phyloP scores from a whole-genome alignment of 2,113 vertebrate species.

The Melanotaenia duboulayi region DNA sequence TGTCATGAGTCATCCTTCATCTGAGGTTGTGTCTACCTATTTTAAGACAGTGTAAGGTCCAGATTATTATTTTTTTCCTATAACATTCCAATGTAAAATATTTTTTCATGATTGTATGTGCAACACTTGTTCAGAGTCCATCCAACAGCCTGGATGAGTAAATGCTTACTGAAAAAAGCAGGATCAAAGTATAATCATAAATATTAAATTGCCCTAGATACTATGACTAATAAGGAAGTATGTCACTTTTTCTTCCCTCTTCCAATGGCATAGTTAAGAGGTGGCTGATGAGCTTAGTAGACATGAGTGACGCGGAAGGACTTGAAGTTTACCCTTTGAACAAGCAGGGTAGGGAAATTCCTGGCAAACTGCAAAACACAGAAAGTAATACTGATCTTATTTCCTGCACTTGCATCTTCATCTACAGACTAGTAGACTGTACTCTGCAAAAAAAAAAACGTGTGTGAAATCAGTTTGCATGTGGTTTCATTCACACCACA shows the following conservation, averaged over 20 bases:
- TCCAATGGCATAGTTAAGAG: constrained; percentile 8
- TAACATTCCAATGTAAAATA: no score
- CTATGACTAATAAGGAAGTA: constrained; percentile 50
- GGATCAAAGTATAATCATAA: constrained; percentile 32
- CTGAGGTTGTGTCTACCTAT: no score
- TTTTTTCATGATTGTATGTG: no score
- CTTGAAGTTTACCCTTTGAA: constrained; percentile 23
- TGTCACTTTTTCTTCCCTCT: constrained; percentile 45
- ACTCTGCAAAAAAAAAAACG: constrained; percentile 15
- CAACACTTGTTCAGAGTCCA: not conserved
- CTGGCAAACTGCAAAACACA: not conserved
- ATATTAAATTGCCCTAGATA: constrained; percentile 35
- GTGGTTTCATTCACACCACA: no score
- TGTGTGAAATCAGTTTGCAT: not conserved
- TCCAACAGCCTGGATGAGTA: not conserved
- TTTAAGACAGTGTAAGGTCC: no score
- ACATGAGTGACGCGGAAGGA: constrained; percentile 12
- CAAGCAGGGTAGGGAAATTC: not conserved
- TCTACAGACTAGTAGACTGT: not conserved
- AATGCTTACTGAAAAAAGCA: constrained; percentile 32
- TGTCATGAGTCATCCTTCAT: no score
- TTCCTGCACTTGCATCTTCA: constrained; percentile 2
- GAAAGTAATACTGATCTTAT: not conserved
- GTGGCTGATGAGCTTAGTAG: not conserved
- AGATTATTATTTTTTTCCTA: no score